phyloP scores from a whole-genome alignment of 1,140 invertebrate genomes.

The Drosophila pachea region DNA sequence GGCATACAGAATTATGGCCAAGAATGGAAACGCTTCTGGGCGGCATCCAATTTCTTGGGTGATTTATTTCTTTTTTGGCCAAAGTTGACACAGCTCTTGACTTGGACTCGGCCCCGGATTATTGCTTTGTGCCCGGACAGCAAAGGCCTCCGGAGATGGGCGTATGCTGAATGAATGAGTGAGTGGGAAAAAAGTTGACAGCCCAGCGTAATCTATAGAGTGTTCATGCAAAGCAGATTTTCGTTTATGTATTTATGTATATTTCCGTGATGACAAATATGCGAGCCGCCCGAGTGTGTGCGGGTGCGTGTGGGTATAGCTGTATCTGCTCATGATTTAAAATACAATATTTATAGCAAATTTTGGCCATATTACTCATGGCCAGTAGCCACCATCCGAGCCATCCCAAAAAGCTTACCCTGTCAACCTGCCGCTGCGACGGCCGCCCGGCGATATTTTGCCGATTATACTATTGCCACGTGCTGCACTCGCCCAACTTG shows the following conservation, averaged over 20 bases:
- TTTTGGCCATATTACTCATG: constrained; percentile 44
- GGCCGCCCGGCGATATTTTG: background rate
- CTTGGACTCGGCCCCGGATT: constrained; percentile 45
- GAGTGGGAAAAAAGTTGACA: constrained; percentile 47
- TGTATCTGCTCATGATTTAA: constrained; percentile 9
- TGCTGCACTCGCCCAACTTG: constrained; percentile 53
- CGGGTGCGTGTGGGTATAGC: background rate
- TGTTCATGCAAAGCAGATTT: constrained; percentile 63
- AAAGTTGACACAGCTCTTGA: constrained; percentile 68
- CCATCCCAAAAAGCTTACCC: background rate
- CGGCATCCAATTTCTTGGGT: constrained; percentile 51
- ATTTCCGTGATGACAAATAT: constrained; percentile 21
- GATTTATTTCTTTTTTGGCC: constrained; percentile 69
- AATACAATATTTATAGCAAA: constrained; percentile 15
- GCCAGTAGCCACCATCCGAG: background rate
- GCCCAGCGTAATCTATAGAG: constrained; percentile 53
- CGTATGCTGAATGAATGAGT: constrained; percentile 8
- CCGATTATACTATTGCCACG: constrained; percentile 26
- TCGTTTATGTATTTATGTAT: constrained; percentile 48
- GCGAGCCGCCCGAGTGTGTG: background rate
- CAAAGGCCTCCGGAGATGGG: constrained; percentile 13
- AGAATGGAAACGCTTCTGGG: constrained; percentile 14
- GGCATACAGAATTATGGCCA: constrained; percentile 53
- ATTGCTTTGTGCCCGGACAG: constrained; percentile 31
- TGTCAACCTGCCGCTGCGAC: too few species aligned